These are phyloP conservation scores for Pardosa pseudoannulata DNA, from an alignment of 2,888 invertebrate genomes.

Conservation along the genomic window DNA sequence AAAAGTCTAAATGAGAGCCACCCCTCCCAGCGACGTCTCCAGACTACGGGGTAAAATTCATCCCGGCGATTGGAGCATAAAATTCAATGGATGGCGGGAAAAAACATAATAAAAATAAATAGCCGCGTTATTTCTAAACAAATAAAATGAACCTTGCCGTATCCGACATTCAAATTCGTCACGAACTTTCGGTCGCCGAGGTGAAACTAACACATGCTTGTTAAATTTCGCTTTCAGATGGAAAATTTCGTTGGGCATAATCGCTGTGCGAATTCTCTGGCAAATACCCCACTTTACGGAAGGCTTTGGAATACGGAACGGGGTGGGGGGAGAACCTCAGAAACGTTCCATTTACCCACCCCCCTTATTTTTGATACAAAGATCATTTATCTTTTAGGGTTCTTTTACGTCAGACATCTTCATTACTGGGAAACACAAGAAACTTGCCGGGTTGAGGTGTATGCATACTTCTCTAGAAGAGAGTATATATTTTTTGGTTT, in stretches of 20 bases:
- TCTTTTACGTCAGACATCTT: slow-evolving; percentile 66
- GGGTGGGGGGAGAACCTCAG: background rate
- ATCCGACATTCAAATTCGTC: slow-evolving; percentile 46
- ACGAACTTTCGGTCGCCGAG: slow-evolving; percentile 27
- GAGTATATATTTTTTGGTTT: slow-evolving; percentile 25
- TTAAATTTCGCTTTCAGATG: slow-evolving; percentile 28
- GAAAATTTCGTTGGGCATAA: slow-evolving; percentile 42
- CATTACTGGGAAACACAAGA: slow-evolving; percentile 64
- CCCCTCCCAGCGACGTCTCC: background rate
- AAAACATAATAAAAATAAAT: slow-evolving; percentile 3
- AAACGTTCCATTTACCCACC: background rate
- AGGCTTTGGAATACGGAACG: too few relatives aligned
- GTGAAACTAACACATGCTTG: slow-evolving; percentile 5
- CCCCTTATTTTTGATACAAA: slow-evolving; percentile 37
- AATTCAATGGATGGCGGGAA: slow-evolving; percentile 28
- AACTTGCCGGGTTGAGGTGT: slow-evolving; percentile 40
- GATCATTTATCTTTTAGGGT: slow-evolving; percentile 65
- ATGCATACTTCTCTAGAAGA: slow-evolving; percentile 12
- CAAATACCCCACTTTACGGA: slow-evolving; percentile 18
- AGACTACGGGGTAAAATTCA: slow-evolving; percentile 23
- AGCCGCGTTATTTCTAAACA: slow-evolving; percentile 32
- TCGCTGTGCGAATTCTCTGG: slow-evolving; percentile 49
- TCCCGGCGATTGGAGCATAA: slow-evolving; percentile 57
- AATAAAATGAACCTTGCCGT: slow-evolving; percentile 37
- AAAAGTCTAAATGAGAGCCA: slow-evolving; percentile 18